Conservation (phyloP, 92 coral and sea anemone genomes). For the Heteractis magnifica region DNA sequence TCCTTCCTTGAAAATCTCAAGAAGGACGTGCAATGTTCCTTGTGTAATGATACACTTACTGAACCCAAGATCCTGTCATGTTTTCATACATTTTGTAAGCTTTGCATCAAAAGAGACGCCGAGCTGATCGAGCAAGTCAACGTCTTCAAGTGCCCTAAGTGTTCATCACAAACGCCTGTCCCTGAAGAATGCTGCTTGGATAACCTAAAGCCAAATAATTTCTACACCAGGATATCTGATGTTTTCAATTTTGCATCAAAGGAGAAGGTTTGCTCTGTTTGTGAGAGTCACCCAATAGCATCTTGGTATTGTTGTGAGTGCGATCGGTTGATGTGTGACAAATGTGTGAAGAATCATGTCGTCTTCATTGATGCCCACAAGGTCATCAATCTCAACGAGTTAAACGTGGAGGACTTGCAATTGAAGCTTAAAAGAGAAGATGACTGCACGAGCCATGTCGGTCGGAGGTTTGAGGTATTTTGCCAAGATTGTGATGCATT, state of each 20-base stretch:
- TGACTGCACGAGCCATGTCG: neutral
- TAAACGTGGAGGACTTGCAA: neutral
- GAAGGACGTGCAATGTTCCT: too few species aligned
- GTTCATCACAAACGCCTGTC: neutral
- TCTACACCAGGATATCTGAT: neutral
- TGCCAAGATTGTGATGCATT: neutral
- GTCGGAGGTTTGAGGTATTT: neutral
- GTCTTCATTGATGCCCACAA: neutral
- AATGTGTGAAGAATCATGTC: neutral
- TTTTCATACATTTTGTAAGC: too few species aligned
- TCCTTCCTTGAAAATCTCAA: too few species aligned
- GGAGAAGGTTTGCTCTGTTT: neutral
- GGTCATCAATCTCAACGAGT: neutral
- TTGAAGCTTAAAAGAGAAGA: neutral
- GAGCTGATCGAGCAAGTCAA: conserved; percentile 5
- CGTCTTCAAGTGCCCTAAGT: neutral
- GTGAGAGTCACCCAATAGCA: neutral
- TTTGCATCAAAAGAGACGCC: neutral
- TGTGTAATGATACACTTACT: too few species aligned
- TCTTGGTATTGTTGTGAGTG: conserved; percentile 11
- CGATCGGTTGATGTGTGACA: conserved; percentile 2
- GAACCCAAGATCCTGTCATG: too few species aligned
- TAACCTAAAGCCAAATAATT: neutral
- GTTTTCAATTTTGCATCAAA: neutral
- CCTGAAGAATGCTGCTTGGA: neutral